Percentiles rank a stretch among this genome's conserved stretches.
These are phyloP conservation scores for Rhodeus uyekii DNA, from an alignment of 2,797 vertebrate genomes.

Conservation along the genomic window DNA sequence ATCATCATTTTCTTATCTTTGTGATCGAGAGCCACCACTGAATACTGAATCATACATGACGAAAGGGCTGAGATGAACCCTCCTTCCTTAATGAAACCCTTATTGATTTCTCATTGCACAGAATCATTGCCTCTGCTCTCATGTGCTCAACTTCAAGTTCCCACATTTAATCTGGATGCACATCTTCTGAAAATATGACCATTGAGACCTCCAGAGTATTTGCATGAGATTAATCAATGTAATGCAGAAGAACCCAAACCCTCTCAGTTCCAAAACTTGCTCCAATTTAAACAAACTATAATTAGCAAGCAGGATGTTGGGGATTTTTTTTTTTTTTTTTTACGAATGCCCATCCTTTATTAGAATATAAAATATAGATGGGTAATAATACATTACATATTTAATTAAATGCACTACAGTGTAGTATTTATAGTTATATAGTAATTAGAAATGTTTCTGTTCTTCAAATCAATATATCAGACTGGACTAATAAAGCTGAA, in stretches of 20 bases:
- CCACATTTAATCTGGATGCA: conserved; percentile 82
- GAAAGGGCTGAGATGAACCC: conserved; percentile 68
- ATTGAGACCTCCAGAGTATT: conserved; percentile 49
- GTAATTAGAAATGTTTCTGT: too few species aligned
- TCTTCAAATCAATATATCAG: too few species aligned
- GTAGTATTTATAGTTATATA: too few species aligned
- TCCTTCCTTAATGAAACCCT: conserved; percentile 80
- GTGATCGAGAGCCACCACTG: background rate
- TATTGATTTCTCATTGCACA: conserved; percentile 86
- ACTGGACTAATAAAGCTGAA: background rate
- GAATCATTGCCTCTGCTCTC: conserved; percentile 82
- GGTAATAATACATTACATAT: background rate
- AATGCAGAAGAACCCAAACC: conserved; percentile 3
- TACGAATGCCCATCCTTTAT: background rate
- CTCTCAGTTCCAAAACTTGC: background rate
- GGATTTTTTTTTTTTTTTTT: too few species aligned
- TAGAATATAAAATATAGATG: background rate
- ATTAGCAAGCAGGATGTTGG: background rate
- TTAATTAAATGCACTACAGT: background rate
- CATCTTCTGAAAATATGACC: conserved; percentile 69
- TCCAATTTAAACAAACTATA: background rate
- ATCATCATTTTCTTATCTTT: conserved; percentile 26
- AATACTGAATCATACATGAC: conserved; percentile 60
- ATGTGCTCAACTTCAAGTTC: conserved; percentile 77
- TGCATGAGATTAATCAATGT: conserved; percentile 45